Evolutionary conservation across 1,140 invertebrate species (phyloP).

Genomic region (Cepaea nemoralis): DNA sequence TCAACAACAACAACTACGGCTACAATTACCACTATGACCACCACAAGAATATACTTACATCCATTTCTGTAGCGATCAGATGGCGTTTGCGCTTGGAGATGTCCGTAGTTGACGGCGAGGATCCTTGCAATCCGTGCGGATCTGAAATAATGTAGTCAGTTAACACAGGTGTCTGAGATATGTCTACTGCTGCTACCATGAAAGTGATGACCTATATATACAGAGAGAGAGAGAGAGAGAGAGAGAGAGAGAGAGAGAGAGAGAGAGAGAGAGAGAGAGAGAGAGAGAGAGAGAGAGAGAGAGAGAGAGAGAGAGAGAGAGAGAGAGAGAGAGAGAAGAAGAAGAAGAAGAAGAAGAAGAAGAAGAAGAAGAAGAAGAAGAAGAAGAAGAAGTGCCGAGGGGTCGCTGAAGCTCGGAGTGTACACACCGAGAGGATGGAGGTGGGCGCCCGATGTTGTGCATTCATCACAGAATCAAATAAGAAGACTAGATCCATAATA

Average conservation of each 20-base stretch:
- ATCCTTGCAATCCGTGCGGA: not conserved
- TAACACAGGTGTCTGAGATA: not conserved
- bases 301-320: not conserved
- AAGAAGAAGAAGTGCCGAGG: too few relatives aligned
- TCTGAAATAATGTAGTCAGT: not conserved
- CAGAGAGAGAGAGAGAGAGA: not conserved
- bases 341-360: not conserved
- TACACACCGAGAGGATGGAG: too few relatives aligned
- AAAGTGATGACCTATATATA: not conserved
- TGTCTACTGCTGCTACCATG: too few relatives aligned
- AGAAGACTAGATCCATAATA: too few relatives aligned
- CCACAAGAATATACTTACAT: constrained; percentile 10
- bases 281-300: not conserved
- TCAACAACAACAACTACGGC: too few relatives aligned
- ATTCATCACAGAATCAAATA: too few relatives aligned
- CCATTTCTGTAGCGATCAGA: not conserved
- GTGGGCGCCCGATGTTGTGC: too few relatives aligned
- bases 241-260: not conserved
- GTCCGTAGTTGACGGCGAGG: not conserved
- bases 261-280: not conserved
- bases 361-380: not conserved
- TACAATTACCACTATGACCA: too few relatives aligned
- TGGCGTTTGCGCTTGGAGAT: not conserved
- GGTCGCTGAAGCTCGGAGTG: too few relatives aligned
- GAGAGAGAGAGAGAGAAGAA: not conserved